phyloP scores from a whole-genome alignment of 2,888 invertebrate genomes.

The Nasonovia ribisnigri region DNA sequence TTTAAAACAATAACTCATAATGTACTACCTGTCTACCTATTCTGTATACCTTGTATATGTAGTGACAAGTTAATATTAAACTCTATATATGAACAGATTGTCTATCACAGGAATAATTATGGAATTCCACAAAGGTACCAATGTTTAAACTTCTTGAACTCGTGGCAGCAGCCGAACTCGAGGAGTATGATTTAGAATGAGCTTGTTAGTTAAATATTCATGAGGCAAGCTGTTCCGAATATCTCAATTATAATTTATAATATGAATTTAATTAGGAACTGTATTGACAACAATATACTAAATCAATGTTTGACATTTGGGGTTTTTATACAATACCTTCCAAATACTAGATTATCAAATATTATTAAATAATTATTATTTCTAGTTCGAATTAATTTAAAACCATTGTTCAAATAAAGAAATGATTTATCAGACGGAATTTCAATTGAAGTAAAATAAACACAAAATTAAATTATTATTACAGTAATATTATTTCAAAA shows the following conservation, averaged over 20 bases:
- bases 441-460: neutral
- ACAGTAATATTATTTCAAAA: neutral
- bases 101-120: neutral
- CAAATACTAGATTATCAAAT: neutral
- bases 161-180: neutral
- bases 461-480: neutral
- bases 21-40: neutral
- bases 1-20: neutral
- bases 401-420: slow-evolving; percentile 19
- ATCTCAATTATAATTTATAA: slow-evolving; percentile 54
- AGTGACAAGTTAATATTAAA: neutral
- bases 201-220: slow-evolving; percentile 53
- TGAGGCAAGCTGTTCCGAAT: slow-evolving; percentile 1
- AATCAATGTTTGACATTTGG: slow-evolving; percentile 45
- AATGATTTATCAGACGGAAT: slow-evolving; percentile 30
- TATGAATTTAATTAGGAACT: slow-evolving; percentile 36
- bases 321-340: neutral
- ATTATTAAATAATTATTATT: slow-evolving; percentile 36
- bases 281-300: slow-evolving; percentile 40
- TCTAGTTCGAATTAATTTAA: slow-evolving; percentile 16
- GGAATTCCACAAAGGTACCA: too few species aligned
- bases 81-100: neutral
- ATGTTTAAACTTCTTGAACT: slow-evolving; percentile 15
- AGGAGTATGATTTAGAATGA: neutral
- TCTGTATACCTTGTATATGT: neutral